These are phyloP conservation scores for Onthophagus sagittarius DNA, from an alignment of 2,888 invertebrate genomes.

Conservation along the genomic window DNA sequence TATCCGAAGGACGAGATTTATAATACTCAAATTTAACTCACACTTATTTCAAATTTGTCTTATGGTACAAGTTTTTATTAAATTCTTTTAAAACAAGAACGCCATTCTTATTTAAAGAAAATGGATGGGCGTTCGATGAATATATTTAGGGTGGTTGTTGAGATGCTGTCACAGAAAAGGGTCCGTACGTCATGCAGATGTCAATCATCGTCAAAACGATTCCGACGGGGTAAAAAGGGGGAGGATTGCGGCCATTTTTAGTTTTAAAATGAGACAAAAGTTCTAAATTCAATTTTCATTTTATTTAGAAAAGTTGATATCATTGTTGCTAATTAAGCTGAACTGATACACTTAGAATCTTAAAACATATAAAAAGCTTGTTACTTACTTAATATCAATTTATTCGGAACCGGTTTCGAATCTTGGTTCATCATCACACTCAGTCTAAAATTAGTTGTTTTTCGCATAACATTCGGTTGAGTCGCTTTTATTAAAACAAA, in stretches of 20 bases:
- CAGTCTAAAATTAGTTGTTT: too few relatives aligned
- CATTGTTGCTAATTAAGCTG: too few relatives aligned
- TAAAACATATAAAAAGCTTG: too few relatives aligned
- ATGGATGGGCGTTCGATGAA: neutral
- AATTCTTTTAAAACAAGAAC: too few relatives aligned
- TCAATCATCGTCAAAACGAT: neutral
- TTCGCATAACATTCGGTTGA: too few relatives aligned
- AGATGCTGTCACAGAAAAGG: neutral
- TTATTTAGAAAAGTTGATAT: too few relatives aligned
- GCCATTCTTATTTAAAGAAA: neutral
- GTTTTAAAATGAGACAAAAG: neutral
- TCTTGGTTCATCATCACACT: too few relatives aligned
- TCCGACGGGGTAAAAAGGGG: neutral
- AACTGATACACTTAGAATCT: too few relatives aligned
- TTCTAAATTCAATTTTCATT: too few relatives aligned
- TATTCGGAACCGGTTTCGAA: too few relatives aligned
- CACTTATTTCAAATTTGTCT: neutral
- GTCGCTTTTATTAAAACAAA: too few relatives aligned
- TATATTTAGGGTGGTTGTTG: neutral
- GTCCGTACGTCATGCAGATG: neutral
- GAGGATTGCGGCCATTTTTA: neutral
- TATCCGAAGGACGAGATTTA: conserved; percentile 41
- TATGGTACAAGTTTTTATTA: neutral
- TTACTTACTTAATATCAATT: too few relatives aligned
- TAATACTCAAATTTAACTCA: conserved; percentile 24